A percentile compares a stretch with the other conserved stretches of the same genome.
phyloP scores from a whole-genome alignment of 2,888 invertebrate genomes.

The Troides helena region DNA sequence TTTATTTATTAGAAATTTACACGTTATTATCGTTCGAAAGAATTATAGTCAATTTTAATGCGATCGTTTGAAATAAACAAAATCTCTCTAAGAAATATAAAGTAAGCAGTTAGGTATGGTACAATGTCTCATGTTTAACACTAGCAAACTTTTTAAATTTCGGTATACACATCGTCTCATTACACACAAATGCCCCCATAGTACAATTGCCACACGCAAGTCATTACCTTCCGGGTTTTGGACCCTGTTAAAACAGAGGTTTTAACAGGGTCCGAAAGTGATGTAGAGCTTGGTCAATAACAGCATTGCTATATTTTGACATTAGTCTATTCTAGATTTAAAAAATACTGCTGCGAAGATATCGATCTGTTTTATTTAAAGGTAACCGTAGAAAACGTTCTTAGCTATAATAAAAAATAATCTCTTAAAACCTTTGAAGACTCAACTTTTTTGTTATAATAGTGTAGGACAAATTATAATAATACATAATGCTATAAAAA shows the following conservation, averaged over 20 bases:
- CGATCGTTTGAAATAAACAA: background rate
- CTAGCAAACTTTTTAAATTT: background rate
- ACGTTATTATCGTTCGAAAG: background rate
- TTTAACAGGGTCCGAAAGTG: background rate
- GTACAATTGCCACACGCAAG: too few relatives aligned
- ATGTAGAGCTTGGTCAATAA: too few relatives aligned
- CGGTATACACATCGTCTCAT: background rate
- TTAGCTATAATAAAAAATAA: background rate
- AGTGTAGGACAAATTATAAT: background rate
- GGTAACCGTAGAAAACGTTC: background rate
- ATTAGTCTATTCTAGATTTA: too few relatives aligned
- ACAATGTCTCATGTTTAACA: too few relatives aligned
- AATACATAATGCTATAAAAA: background rate
- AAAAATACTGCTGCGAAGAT: too few relatives aligned
- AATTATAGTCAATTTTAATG: background rate
- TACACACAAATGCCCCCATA: too few relatives aligned
- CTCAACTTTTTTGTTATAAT: background rate
- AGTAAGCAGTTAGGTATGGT: background rate
- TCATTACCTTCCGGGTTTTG: too few relatives aligned
- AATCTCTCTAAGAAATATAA: background rate
- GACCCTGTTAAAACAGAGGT: background rate
- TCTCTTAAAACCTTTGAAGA: background rate
- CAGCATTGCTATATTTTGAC: too few relatives aligned
- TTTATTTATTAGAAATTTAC: constrained; percentile 10
- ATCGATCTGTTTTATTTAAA: too few relatives aligned